phyloP scores from a whole-genome alignment of 2,113 vertebrate genomes.

The Periophthalmus modestus region DNA sequence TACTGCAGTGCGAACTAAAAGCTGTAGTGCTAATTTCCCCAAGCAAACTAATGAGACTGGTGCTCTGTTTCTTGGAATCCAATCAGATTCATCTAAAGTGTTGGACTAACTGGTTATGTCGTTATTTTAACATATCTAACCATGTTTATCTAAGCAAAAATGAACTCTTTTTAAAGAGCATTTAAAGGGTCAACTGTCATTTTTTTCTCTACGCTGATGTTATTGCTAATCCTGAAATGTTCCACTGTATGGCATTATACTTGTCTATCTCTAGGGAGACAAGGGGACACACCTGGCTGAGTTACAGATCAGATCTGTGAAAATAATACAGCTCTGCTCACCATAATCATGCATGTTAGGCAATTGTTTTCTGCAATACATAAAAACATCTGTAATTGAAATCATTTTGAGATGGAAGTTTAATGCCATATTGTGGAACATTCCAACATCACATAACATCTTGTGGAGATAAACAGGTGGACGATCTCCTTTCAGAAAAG shows the following conservation, averaged over 20 bases:
- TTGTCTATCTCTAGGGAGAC: background rate
- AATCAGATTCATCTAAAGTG: background rate
- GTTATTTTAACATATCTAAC: background rate
- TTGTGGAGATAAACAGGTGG: no score
- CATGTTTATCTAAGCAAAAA: background rate
- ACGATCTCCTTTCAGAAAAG: background rate
- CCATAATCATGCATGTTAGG: no score
- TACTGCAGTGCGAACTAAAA: conserved; percentile 16
- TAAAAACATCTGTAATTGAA: no score
- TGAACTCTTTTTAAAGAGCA: background rate
- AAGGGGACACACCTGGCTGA: background rate
- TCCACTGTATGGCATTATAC: background rate
- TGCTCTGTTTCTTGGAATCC: conserved; percentile 19
- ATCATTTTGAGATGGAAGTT: no score
- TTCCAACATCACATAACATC: no score
- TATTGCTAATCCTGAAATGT: background rate
- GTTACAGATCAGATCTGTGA: no score
- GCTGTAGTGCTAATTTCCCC: conserved; percentile 28
- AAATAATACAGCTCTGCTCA: no score
- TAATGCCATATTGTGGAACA: no score
- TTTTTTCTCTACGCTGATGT: background rate
- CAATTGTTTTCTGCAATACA: no score
- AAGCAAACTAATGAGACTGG: conserved; percentile 33
- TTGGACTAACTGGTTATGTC: fast-evolving
- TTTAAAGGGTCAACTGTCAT: background rate